These are phyloP conservation scores for Aplocera efformata DNA, from an alignment of 2,888 invertebrate species.

Conservation along the genomic window DNA sequence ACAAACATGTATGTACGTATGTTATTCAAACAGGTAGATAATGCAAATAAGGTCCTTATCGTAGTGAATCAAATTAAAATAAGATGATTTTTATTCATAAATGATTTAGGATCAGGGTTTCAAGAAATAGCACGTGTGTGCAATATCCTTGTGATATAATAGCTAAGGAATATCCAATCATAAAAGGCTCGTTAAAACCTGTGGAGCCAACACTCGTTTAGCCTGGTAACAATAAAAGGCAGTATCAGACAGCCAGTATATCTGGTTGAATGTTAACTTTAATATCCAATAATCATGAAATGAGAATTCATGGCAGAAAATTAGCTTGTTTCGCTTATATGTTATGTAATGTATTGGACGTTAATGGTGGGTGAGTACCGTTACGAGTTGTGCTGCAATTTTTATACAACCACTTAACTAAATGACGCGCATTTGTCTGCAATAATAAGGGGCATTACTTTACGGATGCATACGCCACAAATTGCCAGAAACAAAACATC, in stretches of 20 bases:
- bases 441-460: conserved; percentile 37
- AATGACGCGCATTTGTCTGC: conserved; percentile 44
- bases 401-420: conserved; percentile 50
- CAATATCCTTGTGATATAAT: neutral
- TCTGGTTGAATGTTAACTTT: conserved; percentile 33
- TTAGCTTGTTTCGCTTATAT: conserved; percentile 57
- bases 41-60: no score
- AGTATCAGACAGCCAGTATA: conserved; percentile 22
- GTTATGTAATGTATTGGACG: conserved; percentile 52
- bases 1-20: no score
- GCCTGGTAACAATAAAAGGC: conserved; percentile 19
- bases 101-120: no score
- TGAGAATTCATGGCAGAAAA: conserved; percentile 57
- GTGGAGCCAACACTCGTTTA: conserved; percentile 15
- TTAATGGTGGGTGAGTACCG: conserved; percentile 64
- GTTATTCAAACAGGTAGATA: no score
- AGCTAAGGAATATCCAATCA: conserved; percentile 13
- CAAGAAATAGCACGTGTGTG: no score
- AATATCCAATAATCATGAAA: conserved; percentile 54
- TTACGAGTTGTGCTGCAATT: conserved; percentile 55
- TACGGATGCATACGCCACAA: conserved; percentile 34
- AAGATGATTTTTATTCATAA: no score
- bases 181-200: conserved; percentile 11
- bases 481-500: conserved; percentile 21
- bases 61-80: no score